Percentiles rank a stretch among this genome's conserved stretches.
Conservation (phyloP, 2,113 vertebrate species). For the Leuciscus idus region DNA sequence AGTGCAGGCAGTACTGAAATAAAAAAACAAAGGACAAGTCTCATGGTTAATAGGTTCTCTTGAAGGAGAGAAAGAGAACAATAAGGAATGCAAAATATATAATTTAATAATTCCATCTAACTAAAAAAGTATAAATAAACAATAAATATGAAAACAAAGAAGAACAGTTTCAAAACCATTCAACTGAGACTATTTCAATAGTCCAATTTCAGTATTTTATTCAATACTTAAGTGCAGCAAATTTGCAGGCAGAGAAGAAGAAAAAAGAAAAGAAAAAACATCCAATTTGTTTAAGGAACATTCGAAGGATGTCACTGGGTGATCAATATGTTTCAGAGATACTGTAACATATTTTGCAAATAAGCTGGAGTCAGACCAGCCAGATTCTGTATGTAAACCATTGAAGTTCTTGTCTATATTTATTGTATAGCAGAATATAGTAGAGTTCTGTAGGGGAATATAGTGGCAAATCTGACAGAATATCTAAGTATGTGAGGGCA, state of each 20-base stretch:
- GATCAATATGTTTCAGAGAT: neutral
- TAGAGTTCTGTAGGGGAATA: neutral
- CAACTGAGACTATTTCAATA: neutral
- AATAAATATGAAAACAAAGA: neutral
- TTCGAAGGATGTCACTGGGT: neutral
- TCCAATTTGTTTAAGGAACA: neutral
- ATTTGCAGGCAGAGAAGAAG: neutral
- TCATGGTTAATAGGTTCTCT: neutral
- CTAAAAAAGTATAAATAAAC: neutral
- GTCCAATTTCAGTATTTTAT: neutral
- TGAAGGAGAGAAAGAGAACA: neutral
- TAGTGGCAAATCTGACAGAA: neutral
- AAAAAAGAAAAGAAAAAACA: neutral
- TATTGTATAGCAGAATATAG: neutral
- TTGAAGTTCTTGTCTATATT: neutral
- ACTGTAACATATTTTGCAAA: neutral
- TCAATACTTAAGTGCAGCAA: neutral
- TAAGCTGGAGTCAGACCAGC: neutral
- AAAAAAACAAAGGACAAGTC: neutral
- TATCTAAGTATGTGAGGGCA: neutral
- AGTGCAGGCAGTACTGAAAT: no score
- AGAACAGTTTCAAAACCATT: neutral
- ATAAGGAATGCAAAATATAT: neutral
- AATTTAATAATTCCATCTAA: neutral
- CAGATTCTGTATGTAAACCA: neutral